Evolutionary conservation across 2,888 invertebrate genomes (phyloP), one percentile per base, ranked within the genome.

Genomic region (Shargacucullia verbasci): DNA sequence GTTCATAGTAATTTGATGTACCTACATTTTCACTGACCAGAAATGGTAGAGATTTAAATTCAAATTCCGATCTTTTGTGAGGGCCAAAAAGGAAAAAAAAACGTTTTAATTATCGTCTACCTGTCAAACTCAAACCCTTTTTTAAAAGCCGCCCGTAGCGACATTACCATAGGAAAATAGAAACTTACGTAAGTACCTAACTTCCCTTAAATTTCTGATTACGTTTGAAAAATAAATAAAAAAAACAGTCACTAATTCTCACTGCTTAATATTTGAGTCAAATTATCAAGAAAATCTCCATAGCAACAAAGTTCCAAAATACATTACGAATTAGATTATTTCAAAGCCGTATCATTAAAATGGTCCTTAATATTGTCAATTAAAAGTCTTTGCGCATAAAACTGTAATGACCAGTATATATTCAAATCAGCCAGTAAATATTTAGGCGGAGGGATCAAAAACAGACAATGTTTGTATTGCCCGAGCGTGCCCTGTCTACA

Each of bases 351-450:
- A 40, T 29, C 41, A 49, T 64, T 67, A 45, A 70, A 59, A 48
- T 35, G 58, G 38, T 44, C 34, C 52, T 8, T 56, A 55, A 43
- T 46, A 35, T 62, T 7, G 3, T 14, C 49, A 70, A 72, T 72
- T 72, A 72, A 62, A 67, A 62, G 12, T 54, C 73, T 37, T 50
- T 40, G 45, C 38, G 52, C 52, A 67, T 49, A 62, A 40, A 47
- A 35, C 15, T 25, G 12, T 70, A 62, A 70, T 68, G 58, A 10
- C 46, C 58, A 25, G 62, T 70, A 67, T 67, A 58, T 53, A 72
- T 68, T 70, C 68, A 56, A 73, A 62, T 55, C 68, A 62, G 45
- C 37, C 7, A 11, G 63, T 72, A 62, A 67, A 72, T 72, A 72
- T 72, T 72, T 47, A 54, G 50, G n/a, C n/a, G 40, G 25, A 40